Base-by-base conservation (phyloP, 2,888 invertebrate genomes). In the Sycophila texana region DNA sequence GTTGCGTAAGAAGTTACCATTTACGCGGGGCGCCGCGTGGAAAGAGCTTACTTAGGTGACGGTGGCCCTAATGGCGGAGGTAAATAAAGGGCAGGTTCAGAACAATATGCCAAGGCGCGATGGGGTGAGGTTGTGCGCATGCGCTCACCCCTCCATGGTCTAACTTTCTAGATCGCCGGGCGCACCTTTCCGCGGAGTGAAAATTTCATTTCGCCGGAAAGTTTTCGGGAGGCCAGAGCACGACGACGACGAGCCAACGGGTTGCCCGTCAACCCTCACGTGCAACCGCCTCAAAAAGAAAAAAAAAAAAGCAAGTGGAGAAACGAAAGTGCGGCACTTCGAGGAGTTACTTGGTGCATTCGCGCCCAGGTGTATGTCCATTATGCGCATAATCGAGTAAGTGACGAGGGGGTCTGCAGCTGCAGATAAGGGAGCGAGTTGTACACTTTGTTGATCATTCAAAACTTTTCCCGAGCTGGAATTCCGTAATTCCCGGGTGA, bases 131-230 rank as follows among this genome's bases (percentile, higher is more conserved):
- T 53, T 47, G 39, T n/a, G 47, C 39, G 39, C 26, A 0, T 2
- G 53, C 22, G 18, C 20, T 20, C 30, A 4, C 14, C 10, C 14
- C 39, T 0, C 3, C 14, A 0, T n/a, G 26, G 20, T 63, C 65
- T 49, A 75, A 77, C 70, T 77, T 77, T 77, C 63, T 63, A 63
- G 70, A 77, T 77, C 76, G 60, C 58, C 70, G 76, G 81, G 63
- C 63, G 63, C 39, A 39, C 39, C 39, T 79, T 60, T 67, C 66
- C 77, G 74, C 68, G 77, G 47, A 55, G 77, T 74, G 81, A 81
- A 83, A 84, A 83, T 83, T 84, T 84, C 82, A 84, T 84, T 83
- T 82, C 71, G 80, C 79, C 60, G 10, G 55, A 74, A 77, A 80
- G 51, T 73, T 73, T 63, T 55, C 72, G 65, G 53, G 70, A 66